phyloP scores from a whole-genome alignment of 2,113 vertebrate species.

The Noctilio leporinus region DNA sequence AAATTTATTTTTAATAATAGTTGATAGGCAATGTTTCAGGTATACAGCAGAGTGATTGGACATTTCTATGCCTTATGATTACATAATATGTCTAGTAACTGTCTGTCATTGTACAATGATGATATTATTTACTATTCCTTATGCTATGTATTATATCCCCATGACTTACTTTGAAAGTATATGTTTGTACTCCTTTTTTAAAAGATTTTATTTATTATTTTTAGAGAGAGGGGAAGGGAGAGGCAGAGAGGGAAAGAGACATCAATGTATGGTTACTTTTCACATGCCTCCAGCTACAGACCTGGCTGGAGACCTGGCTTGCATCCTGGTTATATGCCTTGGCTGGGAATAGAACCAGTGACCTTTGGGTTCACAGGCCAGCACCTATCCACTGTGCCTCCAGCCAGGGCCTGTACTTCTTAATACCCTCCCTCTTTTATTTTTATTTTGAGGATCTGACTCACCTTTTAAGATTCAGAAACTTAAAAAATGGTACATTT shows the following conservation, averaged over 20 bases:
- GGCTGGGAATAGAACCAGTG: too few relatives aligned
- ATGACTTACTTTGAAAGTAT: not conserved
- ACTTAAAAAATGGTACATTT: not conserved
- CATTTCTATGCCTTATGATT: not conserved
- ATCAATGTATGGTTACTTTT: too few relatives aligned
- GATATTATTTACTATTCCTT: not conserved
- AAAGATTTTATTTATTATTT: too few relatives aligned
- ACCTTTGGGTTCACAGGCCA: too few relatives aligned
- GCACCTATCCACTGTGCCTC: too few relatives aligned
- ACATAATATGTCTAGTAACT: not conserved
- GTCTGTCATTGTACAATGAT: not conserved
- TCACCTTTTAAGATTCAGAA: not conserved
- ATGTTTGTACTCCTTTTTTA: not conserved
- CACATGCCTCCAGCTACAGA: too few relatives aligned
- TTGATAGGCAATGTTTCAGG: not conserved
- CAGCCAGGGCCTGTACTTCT: too few relatives aligned
- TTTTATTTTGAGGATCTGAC: not conserved
- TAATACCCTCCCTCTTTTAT: not conserved
- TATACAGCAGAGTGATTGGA: not conserved
- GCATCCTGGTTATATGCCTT: too few relatives aligned
- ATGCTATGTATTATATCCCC: not conserved
- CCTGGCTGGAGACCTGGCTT: too few relatives aligned
- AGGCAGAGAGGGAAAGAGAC: too few relatives aligned
- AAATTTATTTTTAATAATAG: not conserved
- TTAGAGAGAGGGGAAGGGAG: too few relatives aligned